Conservation (phyloP, 2,113 vertebrate genomes). For the Brachyhypopomus gauderio region DNA sequence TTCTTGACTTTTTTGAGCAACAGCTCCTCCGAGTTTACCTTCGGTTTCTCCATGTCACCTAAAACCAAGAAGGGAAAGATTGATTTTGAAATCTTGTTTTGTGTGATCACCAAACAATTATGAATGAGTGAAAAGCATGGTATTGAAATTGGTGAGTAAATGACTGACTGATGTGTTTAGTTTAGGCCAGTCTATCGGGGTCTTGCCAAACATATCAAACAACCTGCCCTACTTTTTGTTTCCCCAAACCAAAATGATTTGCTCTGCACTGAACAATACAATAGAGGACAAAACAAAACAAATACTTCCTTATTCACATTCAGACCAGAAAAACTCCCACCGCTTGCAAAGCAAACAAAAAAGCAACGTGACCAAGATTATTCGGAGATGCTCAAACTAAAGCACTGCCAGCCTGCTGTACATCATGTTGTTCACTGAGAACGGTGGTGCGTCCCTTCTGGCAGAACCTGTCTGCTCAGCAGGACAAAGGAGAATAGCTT, state of each 20-base stretch:
- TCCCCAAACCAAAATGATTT: neutral
- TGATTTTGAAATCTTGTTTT: neutral
- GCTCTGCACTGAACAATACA: neutral
- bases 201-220: neutral
- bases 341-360: neutral
- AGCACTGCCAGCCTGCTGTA: too few relatives aligned
- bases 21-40: constrained; percentile 86
- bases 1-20: constrained; percentile 99
- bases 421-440: too few relatives aligned
- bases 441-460: neutral
- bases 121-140: too few relatives aligned
- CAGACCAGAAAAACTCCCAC: neutral
- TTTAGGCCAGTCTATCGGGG: constrained; percentile 27
- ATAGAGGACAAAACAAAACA: neutral
- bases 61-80: constrained; percentile 36
- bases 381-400: too few relatives aligned
- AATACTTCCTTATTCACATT: neutral
- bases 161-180: too few relatives aligned
- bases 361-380: neutral
- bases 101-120: too few relatives aligned
- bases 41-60: constrained; percentile 89
- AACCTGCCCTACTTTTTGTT: neutral
- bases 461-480: neutral
- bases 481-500: neutral
- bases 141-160: too few relatives aligned